Percentiles rank a stretch among this genome's conserved stretches.
phyloP scores from a whole-genome alignment of 2,888 invertebrate species.

The Heliconius erato region DNA sequence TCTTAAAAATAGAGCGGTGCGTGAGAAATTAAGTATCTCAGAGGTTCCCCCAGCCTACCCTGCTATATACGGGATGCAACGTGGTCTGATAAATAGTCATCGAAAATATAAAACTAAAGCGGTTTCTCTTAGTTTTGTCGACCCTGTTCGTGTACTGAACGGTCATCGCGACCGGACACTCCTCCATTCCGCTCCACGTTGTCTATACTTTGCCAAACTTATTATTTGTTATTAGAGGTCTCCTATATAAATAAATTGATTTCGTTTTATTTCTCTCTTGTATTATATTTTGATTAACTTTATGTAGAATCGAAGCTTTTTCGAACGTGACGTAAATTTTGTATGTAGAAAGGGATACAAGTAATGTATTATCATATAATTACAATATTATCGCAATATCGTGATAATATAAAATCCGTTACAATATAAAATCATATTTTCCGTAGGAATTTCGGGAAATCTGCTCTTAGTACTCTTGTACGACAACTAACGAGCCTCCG shows the following conservation, averaged over 20 bases:
- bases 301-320: not conserved
- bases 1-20: too few species aligned
- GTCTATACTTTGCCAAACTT: conserved; percentile 17
- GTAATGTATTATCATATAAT: too few species aligned
- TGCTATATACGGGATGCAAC: too few species aligned
- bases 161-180: conserved; percentile 10
- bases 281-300: conserved; percentile 6
- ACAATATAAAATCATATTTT: too few species aligned
- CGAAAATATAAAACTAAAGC: not conserved
- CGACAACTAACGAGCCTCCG: too few species aligned
- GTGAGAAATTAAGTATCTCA: too few species aligned
- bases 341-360: not conserved
- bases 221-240: conserved; percentile 26
- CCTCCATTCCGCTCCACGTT: not conserved
- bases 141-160: conserved; percentile 5
- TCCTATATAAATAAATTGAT: conserved; percentile 30
- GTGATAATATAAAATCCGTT: too few species aligned
- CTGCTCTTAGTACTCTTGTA: too few species aligned
- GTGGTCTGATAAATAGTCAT: too few species aligned
- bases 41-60: too few species aligned
- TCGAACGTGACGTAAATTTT: not conserved
- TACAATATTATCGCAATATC: too few species aligned
- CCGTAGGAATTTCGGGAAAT: too few species aligned
- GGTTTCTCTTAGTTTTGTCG: not conserved
- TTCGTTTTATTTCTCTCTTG: not conserved